Base-by-base conservation (phyloP, 2,888 invertebrate genomes). In the Atrina japonica region DNA sequence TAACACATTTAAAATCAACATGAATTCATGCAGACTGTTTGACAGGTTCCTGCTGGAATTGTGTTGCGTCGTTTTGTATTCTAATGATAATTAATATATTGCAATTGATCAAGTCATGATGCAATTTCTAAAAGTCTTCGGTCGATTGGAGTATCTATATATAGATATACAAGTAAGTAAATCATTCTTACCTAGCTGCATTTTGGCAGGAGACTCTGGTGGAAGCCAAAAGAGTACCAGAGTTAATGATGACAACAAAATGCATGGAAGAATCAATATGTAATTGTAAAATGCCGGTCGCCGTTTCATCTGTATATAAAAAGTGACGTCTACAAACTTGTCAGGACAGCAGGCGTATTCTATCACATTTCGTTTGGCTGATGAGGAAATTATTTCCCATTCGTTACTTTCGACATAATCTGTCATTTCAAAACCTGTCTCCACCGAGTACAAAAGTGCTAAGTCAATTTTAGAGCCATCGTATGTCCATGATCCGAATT, bases 181-280 rank as follows among this genome's bases (percentile, higher is more conserved):
- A 35, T 35, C 16, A n/a, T 18, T 76, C 88, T 79, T 77, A 90
- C 91, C 90, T 47, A 91, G 80, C 70, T 90, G 86, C 88, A 91
- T 90, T 82, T 91, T 91, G 43, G 91, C 90, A 6, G 91, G 89
- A 9, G 90, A 89, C 68, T 91, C 91, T n/a, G 91, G 91, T 16
- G 91, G 91, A 45, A 91, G 83, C 91, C 91, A 91, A 78, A 91
- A 91, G 3, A 90, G 81, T 3, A 90, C 90, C 66, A 91, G 83
- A 3, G 90, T 91, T 27, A 91, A 82, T 1, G 88, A 86, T 11
- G 90, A 90, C 52, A 91, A 83, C 18, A 91, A 80, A n/a, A 91
- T 88, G 72, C 91, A 91, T 3, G 91, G 91, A 49, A 91, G 82
- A 65, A 91, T 88, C 50, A 91, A 83, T 58, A 90, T 89, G 77